Percentiles rank a stretch among this genome's conserved stretches.
Evolutionary conservation across 1,140 invertebrate genomes (phyloP).

Genomic region (Temnothorax longispinosus): DNA sequence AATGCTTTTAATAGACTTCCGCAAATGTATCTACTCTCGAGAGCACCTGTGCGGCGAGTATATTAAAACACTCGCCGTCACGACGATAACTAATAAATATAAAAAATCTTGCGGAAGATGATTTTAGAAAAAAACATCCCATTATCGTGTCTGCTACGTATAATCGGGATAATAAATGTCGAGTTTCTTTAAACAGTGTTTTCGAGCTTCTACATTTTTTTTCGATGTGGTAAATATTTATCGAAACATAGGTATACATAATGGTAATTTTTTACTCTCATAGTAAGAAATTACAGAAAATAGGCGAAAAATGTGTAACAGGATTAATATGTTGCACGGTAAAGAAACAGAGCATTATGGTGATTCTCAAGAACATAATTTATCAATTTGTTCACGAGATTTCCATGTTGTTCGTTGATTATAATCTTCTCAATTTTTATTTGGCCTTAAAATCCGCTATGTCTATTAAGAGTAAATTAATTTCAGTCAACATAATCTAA

Average conservation of each 20-base stretch:
- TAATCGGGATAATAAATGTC: constrained; percentile 18
- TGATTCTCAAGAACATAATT: neutral
- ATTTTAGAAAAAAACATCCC: neutral
- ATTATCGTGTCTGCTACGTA: neutral
- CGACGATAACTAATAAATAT: neutral
- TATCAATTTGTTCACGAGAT: neutral
- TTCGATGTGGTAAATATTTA: constrained; percentile 16
- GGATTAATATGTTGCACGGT: neutral
- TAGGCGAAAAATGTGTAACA: neutral
- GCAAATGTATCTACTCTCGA: neutral
- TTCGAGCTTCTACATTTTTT: neutral
- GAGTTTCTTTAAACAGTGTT: neutral
- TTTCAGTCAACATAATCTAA: neutral
- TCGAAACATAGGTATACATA: neutral
- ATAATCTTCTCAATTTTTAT: neutral
- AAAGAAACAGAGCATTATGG: neutral
- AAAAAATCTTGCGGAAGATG: neutral
- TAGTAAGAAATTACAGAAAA: neutral
- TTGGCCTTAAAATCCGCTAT: neutral
- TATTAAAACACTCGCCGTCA: neutral
- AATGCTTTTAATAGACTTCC: constrained; percentile 1
- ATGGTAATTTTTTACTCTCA: neutral
- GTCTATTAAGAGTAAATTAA: neutral
- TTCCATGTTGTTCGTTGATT: neutral
- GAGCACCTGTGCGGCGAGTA: neutral